These are phyloP conservation scores for Choristoneura fumiferana DNA, from an alignment of 1,140 invertebrate species.

Conservation along the genomic window DNA sequence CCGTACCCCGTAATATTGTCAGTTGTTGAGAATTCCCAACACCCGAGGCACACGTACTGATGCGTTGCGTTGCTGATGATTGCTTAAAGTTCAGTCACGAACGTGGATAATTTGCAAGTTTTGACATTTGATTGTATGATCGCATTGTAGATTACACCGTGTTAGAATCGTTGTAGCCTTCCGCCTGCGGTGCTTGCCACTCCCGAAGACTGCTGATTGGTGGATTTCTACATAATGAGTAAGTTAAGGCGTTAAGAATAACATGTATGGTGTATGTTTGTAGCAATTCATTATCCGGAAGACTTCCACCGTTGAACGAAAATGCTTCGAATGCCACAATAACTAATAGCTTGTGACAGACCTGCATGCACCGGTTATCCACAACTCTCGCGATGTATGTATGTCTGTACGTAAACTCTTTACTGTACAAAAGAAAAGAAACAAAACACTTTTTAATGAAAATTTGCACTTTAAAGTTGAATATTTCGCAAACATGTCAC, in stretches of 20 bases:
- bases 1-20: constrained; percentile 3
- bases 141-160: constrained; percentile 4
- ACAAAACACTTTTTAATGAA: too few species aligned
- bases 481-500: too few species aligned
- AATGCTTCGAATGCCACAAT: too few species aligned
- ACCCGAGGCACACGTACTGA: constrained; percentile 33
- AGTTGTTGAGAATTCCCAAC: constrained; percentile 18
- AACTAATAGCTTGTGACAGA: too few species aligned
- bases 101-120: constrained; percentile 53
- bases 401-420: too few species aligned
- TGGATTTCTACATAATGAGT: constrained; percentile 10
- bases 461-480: too few species aligned
- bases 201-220: constrained; percentile 5
- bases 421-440: too few species aligned
- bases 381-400: too few species aligned
- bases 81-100: constrained; percentile 58
- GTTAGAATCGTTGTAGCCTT: background rate
- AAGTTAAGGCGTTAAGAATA: background rate
- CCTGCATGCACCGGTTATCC: too few species aligned
- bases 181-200: constrained; percentile 11
- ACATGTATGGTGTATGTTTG: too few species aligned
- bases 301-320: too few species aligned
- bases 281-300: too few species aligned
- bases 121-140: constrained; percentile 43
- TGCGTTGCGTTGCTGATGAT: constrained; percentile 46